These are phyloP conservation scores for Dolomedes plantarius DNA, from an alignment of 2,888 invertebrate genomes.

Conservation along the genomic window DNA sequence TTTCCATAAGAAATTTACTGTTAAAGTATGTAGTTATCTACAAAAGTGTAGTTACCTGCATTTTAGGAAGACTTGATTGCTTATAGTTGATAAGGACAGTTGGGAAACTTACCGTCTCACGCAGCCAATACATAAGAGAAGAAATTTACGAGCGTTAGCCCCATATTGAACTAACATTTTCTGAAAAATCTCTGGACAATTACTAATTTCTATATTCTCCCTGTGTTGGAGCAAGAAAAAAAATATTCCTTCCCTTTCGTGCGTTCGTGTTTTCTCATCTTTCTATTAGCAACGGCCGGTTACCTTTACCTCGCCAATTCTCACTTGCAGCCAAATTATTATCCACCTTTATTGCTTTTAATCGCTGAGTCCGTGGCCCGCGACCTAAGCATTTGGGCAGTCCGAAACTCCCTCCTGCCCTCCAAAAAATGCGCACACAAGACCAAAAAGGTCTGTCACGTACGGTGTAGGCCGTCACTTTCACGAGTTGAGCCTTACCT, in stretches of 20 bases:
- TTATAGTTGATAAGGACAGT: too few relatives aligned
- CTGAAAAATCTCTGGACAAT: too few relatives aligned
- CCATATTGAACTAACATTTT: too few relatives aligned
- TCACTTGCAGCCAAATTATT: slow-evolving; percentile 49
- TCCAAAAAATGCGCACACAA: neutral
- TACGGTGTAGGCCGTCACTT: slow-evolving; percentile 27
- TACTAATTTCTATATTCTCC: neutral
- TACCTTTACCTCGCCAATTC: slow-evolving; percentile 7
- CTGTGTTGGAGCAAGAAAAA: neutral
- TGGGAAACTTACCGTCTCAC: too few relatives aligned
- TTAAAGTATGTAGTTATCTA: too few relatives aligned
- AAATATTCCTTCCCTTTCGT: neutral
- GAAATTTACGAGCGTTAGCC: too few relatives aligned
- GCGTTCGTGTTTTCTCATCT: neutral
- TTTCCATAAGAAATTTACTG: too few relatives aligned
- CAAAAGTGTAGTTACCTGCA: too few relatives aligned
- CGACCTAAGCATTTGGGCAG: slow-evolving; percentile 52
- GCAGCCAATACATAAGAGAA: too few relatives aligned
- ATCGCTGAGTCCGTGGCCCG: slow-evolving; percentile 24
- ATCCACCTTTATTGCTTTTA: slow-evolving; percentile 34
- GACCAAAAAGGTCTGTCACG: slow-evolving; percentile 6
- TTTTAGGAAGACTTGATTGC: too few relatives aligned
- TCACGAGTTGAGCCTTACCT: slow-evolving; percentile 40
- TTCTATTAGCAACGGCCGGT: neutral
- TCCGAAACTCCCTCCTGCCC: neutral